Evolutionary conservation across 37 sponge, comb jelly and placozoan species (phyloP).

Genomic region (Sycon ciliatum): DNA sequence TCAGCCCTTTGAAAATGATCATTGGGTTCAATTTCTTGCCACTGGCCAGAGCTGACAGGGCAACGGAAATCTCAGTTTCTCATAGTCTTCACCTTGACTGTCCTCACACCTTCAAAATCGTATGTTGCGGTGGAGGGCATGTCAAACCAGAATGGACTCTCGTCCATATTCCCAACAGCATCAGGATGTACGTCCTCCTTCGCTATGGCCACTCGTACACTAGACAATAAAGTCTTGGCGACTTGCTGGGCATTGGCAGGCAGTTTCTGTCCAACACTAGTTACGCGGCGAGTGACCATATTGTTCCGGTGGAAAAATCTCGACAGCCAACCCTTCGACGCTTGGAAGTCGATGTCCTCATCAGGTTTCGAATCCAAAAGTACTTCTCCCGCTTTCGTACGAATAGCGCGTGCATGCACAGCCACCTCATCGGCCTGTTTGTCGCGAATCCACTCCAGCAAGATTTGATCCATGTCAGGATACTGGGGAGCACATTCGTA

Average conservation of each 20-base stretch:
- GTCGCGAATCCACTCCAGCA: too few species aligned
- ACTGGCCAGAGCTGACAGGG: not conserved
- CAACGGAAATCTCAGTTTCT: not conserved
- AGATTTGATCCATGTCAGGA: too few species aligned
- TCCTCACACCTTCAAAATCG: not conserved
- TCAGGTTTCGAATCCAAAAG: too few species aligned
- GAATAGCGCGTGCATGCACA: too few species aligned
- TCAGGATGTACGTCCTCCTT: not conserved
- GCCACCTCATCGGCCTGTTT: too few species aligned
- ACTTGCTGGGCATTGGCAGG: not conserved
- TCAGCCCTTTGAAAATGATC: constrained; percentile 5
- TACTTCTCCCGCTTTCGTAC: too few species aligned
- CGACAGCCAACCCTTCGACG: not conserved
- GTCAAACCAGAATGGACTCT: constrained; percentile 9
- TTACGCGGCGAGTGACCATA: not conserved
- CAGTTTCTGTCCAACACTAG: not conserved
- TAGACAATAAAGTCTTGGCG: not conserved
- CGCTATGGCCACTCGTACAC: not conserved
- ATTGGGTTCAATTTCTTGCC: not conserved
- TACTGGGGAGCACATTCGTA: too few species aligned
- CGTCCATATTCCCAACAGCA: not conserved
- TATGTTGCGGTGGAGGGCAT: not conserved
- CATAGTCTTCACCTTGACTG: not conserved
- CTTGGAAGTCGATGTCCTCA: too few species aligned
- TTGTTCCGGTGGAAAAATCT: not conserved